These are phyloP conservation scores for Philereme transversata DNA, from an alignment of 2,888 invertebrate genomes.

Conservation along the genomic window DNA sequence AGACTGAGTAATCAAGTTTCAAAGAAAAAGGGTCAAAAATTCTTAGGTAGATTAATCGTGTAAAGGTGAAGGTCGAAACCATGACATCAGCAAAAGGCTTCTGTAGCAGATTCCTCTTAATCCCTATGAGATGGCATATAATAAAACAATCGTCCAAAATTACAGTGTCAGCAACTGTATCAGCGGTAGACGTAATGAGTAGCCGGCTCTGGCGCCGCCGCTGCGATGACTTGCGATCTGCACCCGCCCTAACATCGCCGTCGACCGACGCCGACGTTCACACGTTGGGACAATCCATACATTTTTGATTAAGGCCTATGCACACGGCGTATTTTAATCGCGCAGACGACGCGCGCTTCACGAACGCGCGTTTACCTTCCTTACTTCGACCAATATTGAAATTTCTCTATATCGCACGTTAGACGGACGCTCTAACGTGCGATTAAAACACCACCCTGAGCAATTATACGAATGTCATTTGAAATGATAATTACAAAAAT, in stretches of 20 bases:
- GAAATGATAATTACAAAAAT: too few relatives aligned
- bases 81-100: slow-evolving; percentile 31
- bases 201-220: slow-evolving; percentile 62
- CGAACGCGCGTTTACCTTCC: too few relatives aligned
- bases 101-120: slow-evolving; percentile 26
- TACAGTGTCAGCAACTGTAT: slow-evolving; percentile 62
- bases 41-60: not conserved
- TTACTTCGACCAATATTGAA: too few relatives aligned
- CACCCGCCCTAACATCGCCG: slow-evolving; percentile 36
- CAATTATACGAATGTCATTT: too few relatives aligned
- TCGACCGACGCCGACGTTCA: slow-evolving; percentile 40
- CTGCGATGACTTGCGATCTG: slow-evolving; percentile 72
- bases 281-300: slow-evolving; percentile 41
- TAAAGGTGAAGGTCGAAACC: slow-evolving; percentile 27
- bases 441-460: too few relatives aligned
- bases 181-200: slow-evolving; percentile 73
- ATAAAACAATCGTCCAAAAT: slow-evolving; percentile 41
- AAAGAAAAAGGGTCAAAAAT: too few relatives aligned
- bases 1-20: too few relatives aligned
- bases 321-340: too few relatives aligned
- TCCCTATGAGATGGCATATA: slow-evolving; percentile 33
- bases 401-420: too few relatives aligned
- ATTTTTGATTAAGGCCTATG: slow-evolving; percentile 19
- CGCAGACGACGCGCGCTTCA: too few relatives aligned
- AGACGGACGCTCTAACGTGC: too few relatives aligned